These are phyloP conservation scores for Heteropelma amictum DNA, from an alignment of 2,888 invertebrate genomes.

Conservation along the genomic window DNA sequence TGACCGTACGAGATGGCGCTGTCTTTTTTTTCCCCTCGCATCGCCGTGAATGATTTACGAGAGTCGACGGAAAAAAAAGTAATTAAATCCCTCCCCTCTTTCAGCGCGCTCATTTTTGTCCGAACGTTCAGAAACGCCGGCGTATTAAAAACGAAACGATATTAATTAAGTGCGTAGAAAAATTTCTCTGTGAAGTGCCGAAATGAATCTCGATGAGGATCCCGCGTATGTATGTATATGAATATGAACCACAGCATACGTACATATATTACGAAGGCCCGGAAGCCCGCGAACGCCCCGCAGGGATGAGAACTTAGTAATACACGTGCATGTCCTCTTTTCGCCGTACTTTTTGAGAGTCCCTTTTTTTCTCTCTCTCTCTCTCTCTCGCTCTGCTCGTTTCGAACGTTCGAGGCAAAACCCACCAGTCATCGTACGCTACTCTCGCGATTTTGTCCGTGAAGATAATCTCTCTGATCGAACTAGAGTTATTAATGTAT, in stretches of 20 bases:
- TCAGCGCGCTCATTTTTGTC: neutral
- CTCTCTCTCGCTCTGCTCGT: slow-evolving; percentile 24
- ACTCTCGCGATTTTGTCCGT: slow-evolving; percentile 47
- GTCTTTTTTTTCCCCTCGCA: slow-evolving; percentile 34
- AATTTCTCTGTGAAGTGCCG: slow-evolving; percentile 54
- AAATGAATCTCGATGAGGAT: slow-evolving; percentile 67
- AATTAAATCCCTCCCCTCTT: slow-evolving; percentile 69
- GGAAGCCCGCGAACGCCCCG: slow-evolving; percentile 7
- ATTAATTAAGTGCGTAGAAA: slow-evolving; percentile 71
- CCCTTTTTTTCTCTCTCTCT: slow-evolving; percentile 14
- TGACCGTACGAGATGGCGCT: slow-evolving; percentile 3
- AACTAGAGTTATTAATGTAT: slow-evolving; percentile 39
- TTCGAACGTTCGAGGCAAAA: slow-evolving; percentile 33
- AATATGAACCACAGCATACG: too few relatives aligned
- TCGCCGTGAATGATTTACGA: slow-evolving; percentile 73
- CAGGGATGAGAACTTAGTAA: slow-evolving; percentile 35
- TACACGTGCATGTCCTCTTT: slow-evolving; percentile 54
- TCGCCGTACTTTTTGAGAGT: slow-evolving; percentile 30
- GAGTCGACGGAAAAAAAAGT: slow-evolving; percentile 75
- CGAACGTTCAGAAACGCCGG: slow-evolving; percentile 14
- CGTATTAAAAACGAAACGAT: slow-evolving; percentile 57
- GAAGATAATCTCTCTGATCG: slow-evolving; percentile 36
- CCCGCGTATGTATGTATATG: too few relatives aligned
- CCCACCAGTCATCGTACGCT: slow-evolving; percentile 40
- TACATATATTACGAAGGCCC: too few relatives aligned